These are phyloP conservation scores for Paramormyrops kingsleyae DNA, from an alignment of 2,113 vertebrate species.

Conservation along the genomic window DNA sequence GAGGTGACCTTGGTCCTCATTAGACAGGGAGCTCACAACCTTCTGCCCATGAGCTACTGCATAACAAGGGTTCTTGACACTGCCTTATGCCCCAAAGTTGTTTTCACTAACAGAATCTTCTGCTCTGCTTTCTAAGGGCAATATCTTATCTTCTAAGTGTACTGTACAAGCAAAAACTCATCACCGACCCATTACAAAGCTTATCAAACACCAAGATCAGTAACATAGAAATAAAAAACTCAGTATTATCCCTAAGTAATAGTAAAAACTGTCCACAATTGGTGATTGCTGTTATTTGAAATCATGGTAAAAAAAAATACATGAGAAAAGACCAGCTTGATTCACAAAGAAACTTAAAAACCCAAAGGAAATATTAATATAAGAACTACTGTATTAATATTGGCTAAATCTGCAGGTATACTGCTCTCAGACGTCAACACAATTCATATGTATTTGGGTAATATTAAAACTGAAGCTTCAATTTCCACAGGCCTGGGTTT, in stretches of 20 bases:
- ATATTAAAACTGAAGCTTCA: slow-evolving; percentile 41
- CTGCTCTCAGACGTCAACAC: slow-evolving; percentile 29
- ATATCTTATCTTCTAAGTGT: not conserved
- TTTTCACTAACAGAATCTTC: not conserved
- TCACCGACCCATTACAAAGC: not conserved
- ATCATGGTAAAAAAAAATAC: not conserved
- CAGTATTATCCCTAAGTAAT: not conserved
- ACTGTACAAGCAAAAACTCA: not conserved
- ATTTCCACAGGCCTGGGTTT: slow-evolving; percentile 38
- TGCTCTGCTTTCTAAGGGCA: not conserved
- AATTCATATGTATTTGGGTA: slow-evolving; percentile 43
- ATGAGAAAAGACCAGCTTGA: not conserved
- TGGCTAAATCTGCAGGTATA: slow-evolving; percentile 28
- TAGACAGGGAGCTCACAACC: not conserved
- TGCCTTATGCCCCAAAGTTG: not conserved
- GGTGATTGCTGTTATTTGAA: not conserved
- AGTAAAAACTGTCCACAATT: not conserved
- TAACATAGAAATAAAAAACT: not conserved
- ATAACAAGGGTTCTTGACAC: not conserved
- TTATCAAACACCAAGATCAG: not conserved
- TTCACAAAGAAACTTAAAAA: not conserved
- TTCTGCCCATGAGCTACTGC: not conserved
- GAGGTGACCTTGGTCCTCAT: not conserved
- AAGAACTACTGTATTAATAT: slow-evolving; percentile 35
- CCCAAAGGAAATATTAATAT: not conserved